A percentile compares a stretch with the other conserved stretches of the same genome.
phyloP scores from a whole-genome alignment of 2,888 invertebrate genomes.

The Drosophila rellima region DNA sequence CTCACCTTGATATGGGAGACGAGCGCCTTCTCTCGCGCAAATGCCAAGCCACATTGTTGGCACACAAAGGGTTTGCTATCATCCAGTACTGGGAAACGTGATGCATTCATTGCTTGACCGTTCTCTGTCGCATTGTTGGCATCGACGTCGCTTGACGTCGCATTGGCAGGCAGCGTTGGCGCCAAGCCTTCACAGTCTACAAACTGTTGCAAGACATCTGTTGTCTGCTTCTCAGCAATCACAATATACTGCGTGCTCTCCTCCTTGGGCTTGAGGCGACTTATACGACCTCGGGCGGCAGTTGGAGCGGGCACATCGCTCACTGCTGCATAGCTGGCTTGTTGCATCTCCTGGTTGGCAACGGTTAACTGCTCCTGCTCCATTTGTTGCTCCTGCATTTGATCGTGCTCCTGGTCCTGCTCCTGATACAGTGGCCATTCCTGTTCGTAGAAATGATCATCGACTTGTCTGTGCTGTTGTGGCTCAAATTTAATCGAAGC shows the following conservation, averaged over 20 bases:
- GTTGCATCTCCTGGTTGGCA: constrained; percentile 29
- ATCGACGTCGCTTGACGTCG: constrained; percentile 18
- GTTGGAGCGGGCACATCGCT: constrained; percentile 42
- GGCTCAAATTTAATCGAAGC: constrained; percentile 62
- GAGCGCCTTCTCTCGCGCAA: constrained; percentile 93
- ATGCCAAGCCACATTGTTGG: constrained; percentile 91
- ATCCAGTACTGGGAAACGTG: constrained; percentile 88
- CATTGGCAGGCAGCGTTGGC: constrained; percentile 31
- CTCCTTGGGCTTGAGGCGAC: constrained; percentile 82
- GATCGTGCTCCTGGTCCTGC: constrained; percentile 33
- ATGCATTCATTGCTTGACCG: constrained; percentile 14
- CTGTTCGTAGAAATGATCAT: constrained; percentile 84
- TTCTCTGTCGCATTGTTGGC: constrained; percentile 23
- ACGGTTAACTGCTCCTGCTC: constrained; percentile 31
- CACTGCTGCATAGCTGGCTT: constrained; percentile 40
- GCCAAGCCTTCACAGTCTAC: constrained; percentile 54
- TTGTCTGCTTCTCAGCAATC: constrained; percentile 58
- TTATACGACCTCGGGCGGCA: constrained; percentile 74
- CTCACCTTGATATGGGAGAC: constrained; percentile 90
- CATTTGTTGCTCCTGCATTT: constrained; percentile 9
- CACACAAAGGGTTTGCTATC: constrained; percentile 93
- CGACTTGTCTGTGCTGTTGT: constrained; percentile 53
- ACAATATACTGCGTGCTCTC: constrained; percentile 78
- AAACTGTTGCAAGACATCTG: constrained; percentile 43
- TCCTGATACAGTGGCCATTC: constrained; percentile 74